phyloP scores from a whole-genome alignment of 2,797 vertebrate genomes.

The Austrolebias charrua region DNA sequence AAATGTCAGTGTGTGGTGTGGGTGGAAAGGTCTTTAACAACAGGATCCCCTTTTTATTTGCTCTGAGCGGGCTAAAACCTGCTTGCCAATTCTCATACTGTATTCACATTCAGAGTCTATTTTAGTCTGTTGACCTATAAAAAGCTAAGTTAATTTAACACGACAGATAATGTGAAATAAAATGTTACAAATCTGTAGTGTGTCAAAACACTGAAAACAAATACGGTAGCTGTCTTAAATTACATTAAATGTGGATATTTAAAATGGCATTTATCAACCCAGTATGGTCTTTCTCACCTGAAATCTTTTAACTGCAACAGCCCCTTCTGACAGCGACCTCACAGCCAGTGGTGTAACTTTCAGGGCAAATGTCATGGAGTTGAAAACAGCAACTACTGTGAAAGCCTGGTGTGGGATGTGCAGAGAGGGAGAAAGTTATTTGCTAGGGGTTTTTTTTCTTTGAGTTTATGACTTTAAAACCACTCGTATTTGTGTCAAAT shows the following conservation, averaged over 20 bases:
- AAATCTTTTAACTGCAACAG: slow-evolving; percentile 82
- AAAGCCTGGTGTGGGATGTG: slow-evolving; percentile 75
- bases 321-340: slow-evolving; percentile 79
- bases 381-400: slow-evolving; percentile 85
- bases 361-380: slow-evolving; percentile 85
- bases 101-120: background rate
- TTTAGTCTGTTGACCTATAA: slow-evolving; percentile 2
- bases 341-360: slow-evolving; percentile 84
- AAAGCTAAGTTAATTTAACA: background rate
- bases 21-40: slow-evolving; percentile 12
- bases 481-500: background rate
- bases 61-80: slow-evolving; percentile 3
- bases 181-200: background rate
- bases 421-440: slow-evolving; percentile 18
- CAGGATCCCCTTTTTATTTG: slow-evolving; percentile 6
- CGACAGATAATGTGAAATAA: background rate
- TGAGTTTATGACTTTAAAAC: slow-evolving; percentile 1
- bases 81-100: background rate
- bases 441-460: background rate
- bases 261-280: background rate
- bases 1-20: slow-evolving; percentile 31
- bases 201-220: background rate
- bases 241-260: too few species aligned
- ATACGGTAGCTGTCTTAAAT: background rate
- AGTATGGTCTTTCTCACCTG: slow-evolving; percentile 68